These are phyloP conservation scores for Pelosia muscerda DNA, from an alignment of 2,888 invertebrate genomes.

Conservation along the genomic window DNA sequence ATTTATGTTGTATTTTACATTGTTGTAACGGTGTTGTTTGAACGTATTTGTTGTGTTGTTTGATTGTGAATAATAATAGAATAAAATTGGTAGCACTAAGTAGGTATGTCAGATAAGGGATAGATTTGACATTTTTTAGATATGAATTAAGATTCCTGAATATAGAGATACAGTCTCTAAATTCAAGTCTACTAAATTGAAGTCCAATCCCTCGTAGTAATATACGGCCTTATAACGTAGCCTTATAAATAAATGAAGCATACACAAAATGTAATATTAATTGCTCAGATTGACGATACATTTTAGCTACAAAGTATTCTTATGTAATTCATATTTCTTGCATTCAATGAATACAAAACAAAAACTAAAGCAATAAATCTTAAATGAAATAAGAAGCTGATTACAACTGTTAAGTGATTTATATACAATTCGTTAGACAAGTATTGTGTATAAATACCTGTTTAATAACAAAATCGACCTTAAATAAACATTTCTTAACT, in stretches of 20 bases:
- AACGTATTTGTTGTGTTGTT: conserved; percentile 26
- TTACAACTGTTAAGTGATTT: conserved; percentile 49
- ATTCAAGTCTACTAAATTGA: neutral
- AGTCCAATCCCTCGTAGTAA: neutral
- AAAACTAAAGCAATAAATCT: conserved; percentile 44
- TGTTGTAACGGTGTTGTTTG: conserved; percentile 44
- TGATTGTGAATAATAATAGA: neutral
- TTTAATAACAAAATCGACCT: conserved; percentile 45
- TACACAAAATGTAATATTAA: neutral
- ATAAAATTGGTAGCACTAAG: no score
- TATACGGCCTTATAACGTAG: neutral
- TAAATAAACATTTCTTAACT: conserved; percentile 39
- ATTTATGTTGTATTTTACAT: conserved; percentile 53
- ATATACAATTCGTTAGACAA: conserved; percentile 53
- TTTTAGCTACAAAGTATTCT: conserved; percentile 5
- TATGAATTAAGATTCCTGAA: neutral
- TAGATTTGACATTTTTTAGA: no score
- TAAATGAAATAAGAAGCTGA: conserved; percentile 44
- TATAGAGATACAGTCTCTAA: neutral
- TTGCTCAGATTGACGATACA: neutral
- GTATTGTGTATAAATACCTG: conserved; percentile 49
- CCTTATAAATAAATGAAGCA: neutral
- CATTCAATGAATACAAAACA: conserved; percentile 34
- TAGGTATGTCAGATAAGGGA: neutral
- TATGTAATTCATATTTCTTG: conserved; percentile 29